These are phyloP conservation scores for Masticophis lateralis DNA, from an alignment of 2,797 vertebrate genomes.

Conservation along the genomic window DNA sequence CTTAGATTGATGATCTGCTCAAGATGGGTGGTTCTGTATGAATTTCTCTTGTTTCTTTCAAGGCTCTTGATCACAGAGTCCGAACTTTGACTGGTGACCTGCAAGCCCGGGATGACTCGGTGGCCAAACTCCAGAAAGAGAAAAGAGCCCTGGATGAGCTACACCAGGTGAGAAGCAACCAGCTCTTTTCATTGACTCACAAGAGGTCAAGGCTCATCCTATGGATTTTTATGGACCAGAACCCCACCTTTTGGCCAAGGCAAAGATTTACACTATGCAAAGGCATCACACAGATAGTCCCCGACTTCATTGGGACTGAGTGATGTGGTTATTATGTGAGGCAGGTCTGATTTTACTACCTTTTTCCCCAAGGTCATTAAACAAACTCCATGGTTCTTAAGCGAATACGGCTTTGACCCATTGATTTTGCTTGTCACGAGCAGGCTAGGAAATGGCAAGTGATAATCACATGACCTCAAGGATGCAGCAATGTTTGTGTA, in stretches of 20 bases:
- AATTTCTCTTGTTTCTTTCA: constrained; percentile 22
- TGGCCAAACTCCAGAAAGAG: constrained; percentile 74
- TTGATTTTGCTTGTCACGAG: too few relatives aligned
- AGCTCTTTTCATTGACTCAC: not conserved
- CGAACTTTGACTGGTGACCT: constrained; percentile 71
- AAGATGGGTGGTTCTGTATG: not conserved
- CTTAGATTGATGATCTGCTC: too few relatives aligned
- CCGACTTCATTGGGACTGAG: too few relatives aligned
- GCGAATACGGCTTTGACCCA: too few relatives aligned
- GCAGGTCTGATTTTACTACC: too few relatives aligned
- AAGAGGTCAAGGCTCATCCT: not conserved
- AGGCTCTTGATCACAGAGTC: constrained; percentile 74
- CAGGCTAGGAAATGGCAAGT: too few relatives aligned
- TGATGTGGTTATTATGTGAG: too few relatives aligned
- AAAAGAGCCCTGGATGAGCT: constrained; percentile 75
- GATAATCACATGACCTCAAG: too few relatives aligned
- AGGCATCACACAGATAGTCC: not conserved
- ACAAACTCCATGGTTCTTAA: too few relatives aligned
- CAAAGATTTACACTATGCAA: not conserved
- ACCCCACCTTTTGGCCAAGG: not conserved
- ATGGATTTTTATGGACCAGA: not conserved
- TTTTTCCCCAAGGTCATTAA: too few relatives aligned
- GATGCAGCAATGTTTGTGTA: too few relatives aligned
- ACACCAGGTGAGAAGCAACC: constrained; percentile 67
- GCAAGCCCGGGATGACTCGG: constrained; percentile 70